phyloP scores from a whole-genome alignment of 2,797 vertebrate species.

The Stomatorhinus walkeri region DNA sequence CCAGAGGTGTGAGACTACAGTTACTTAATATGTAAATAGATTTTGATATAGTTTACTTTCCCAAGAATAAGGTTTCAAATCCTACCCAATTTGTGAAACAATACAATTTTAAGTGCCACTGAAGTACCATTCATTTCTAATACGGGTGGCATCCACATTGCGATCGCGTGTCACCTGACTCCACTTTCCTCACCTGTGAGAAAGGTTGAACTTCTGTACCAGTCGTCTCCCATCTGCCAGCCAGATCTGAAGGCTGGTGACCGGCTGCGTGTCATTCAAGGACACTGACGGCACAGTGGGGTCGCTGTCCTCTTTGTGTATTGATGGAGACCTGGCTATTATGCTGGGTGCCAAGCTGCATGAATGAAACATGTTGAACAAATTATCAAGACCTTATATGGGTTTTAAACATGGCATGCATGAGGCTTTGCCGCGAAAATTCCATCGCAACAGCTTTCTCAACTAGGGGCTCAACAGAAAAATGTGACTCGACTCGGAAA shows the following conservation, averaged over 20 bases:
- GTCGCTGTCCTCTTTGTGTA: slow-evolving; percentile 65
- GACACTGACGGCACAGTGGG: slow-evolving; percentile 69
- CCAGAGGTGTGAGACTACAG: background rate
- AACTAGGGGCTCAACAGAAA: background rate
- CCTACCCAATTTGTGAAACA: background rate
- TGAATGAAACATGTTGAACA: background rate
- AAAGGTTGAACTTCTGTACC: slow-evolving; percentile 87
- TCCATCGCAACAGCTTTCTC: background rate
- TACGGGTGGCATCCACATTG: background rate
- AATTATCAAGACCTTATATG: background rate
- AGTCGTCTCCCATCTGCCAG: slow-evolving; percentile 83
- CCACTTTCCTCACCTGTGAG: slow-evolving; percentile 72
- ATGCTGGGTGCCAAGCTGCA: slow-evolving; percentile 82
- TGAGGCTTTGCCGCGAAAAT: background rate
- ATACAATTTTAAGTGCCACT: background rate
- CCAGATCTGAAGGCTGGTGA: slow-evolving; percentile 90
- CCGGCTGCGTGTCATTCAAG: slow-evolving; percentile 74
- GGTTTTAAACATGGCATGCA: background rate
- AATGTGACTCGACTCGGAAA: background rate
- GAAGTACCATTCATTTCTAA: background rate
- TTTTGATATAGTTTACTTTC: background rate
- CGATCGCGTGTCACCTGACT: background rate
- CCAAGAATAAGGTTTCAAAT: background rate
- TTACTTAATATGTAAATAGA: background rate
- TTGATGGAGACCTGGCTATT: slow-evolving; percentile 71